phyloP scores from a whole-genome alignment of 1,140 invertebrate species.

The Homarus americanus region DNA sequence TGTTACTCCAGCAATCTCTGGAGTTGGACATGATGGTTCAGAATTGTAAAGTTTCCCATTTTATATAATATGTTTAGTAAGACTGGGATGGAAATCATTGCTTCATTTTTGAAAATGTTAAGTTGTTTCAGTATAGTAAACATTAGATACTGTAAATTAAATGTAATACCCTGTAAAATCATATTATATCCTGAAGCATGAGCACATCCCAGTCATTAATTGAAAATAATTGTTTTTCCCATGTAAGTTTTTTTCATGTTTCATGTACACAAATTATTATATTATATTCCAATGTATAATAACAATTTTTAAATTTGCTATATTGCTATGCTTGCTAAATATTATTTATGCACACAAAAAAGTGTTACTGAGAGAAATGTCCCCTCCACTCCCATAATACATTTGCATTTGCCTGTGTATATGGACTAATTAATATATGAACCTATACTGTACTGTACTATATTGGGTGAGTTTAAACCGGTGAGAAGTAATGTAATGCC shows the following conservation, averaged over 20 bases:
- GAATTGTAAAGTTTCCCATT: neutral
- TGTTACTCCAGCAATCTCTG: neutral
- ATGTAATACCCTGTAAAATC: neutral
- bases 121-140: neutral
- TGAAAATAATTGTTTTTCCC: neutral
- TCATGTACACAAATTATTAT: neutral
- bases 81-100: neutral
- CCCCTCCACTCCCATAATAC: no score
- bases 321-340: neutral
- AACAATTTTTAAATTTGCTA: neutral
- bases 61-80: conserved; percentile 1
- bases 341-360: neutral
- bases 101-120: neutral
- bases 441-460: no score
- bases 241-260: neutral
- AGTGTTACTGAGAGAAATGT: no score
- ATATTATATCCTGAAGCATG: no score
- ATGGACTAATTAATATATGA: no score
- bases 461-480: no score
- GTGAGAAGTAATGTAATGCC: no score
- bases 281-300: neutral
- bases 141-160: no score
- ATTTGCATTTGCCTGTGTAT: no score
- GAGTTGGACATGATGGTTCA: neutral
- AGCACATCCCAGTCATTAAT: no score